Evolutionary conservation across 2,113 vertebrate genomes (phyloP).

Genomic region (Dicrurus megarhynchus): DNA sequence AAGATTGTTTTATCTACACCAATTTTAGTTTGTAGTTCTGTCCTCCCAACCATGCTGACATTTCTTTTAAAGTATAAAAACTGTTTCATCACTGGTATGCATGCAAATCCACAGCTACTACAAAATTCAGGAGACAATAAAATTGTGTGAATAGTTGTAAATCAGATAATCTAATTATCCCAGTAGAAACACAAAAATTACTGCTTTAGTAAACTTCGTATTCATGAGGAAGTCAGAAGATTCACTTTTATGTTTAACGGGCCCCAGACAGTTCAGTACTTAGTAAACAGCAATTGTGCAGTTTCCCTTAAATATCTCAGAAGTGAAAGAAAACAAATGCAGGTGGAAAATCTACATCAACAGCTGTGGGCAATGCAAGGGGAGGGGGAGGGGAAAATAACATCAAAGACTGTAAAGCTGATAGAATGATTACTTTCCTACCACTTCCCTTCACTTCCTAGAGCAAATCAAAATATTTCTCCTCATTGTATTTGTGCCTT

Average conservation of each 20-base stretch:
- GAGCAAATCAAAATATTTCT: constrained; percentile 17
- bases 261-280: neutral
- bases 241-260: neutral
- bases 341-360: neutral
- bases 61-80: neutral
- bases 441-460: neutral
- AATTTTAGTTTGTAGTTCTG: neutral
- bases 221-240: neutral
- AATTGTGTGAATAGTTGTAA: neutral
- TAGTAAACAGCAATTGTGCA: neutral
- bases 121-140: neutral
- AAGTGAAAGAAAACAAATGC: constrained; percentile 16
- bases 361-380: neutral
- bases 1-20: neutral
- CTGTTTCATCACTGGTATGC: neutral
- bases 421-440: constrained; percentile 29
- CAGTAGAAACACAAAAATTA: neutral
- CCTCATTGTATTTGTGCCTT: constrained; percentile 4
- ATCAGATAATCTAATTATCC: too few relatives aligned
- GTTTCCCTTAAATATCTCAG: constrained; percentile 20
- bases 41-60: neutral
- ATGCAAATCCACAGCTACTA: neutral
- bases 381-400: neutral
- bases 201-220: neutral
- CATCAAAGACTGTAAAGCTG: constrained; percentile 18